Percentiles rank a stretch among this genome's conserved stretches.
phyloP scores from a whole-genome alignment of 2,888 invertebrate species.

The Scaptomyza flava region DNA sequence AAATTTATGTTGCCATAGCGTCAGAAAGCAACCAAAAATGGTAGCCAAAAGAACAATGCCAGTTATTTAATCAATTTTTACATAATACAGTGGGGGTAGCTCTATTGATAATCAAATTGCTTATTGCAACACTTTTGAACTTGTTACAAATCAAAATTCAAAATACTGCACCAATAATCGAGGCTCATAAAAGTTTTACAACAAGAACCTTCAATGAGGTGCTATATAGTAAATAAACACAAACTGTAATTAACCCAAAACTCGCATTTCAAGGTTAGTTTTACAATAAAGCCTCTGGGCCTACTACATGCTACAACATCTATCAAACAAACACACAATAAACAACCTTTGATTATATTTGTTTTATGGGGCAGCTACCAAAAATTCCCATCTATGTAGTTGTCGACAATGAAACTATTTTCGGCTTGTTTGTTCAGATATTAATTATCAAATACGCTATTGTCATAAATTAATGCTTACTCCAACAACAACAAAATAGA shows the following conservation, averaged over 20 bases:
- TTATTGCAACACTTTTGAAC: conserved; percentile 47
- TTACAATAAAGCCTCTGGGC: conserved; percentile 33
- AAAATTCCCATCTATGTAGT: conserved; percentile 47
- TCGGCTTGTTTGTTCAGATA: conserved; percentile 57
- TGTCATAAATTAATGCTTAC: conserved; percentile 50
- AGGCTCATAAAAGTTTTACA: conserved; percentile 26
- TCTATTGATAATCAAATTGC: conserved; percentile 10
- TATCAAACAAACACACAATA: conserved; percentile 44
- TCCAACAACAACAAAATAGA: conserved; percentile 34
- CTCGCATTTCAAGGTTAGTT: conserved; percentile 47
- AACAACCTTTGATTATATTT: conserved; percentile 23
- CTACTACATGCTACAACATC: conserved; percentile 23
- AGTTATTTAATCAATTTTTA: conserved; percentile 34
- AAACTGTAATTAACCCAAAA: conserved; percentile 41
- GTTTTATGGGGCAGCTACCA: conserved; percentile 30
- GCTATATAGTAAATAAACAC: conserved; percentile 1
- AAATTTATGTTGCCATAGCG: conserved; percentile 51
- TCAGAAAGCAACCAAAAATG: conserved; percentile 34
- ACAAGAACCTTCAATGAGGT: conserved; percentile 48
- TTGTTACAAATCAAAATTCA: conserved; percentile 40
- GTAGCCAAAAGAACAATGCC: conserved; percentile 19
- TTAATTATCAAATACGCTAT: conserved; percentile 62
- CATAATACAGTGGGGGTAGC: neutral
- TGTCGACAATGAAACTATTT: conserved; percentile 52
- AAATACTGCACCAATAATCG: conserved; percentile 13